Conservation (phyloP, 1,140 invertebrate genomes). For the Papilio polytes region DNA sequence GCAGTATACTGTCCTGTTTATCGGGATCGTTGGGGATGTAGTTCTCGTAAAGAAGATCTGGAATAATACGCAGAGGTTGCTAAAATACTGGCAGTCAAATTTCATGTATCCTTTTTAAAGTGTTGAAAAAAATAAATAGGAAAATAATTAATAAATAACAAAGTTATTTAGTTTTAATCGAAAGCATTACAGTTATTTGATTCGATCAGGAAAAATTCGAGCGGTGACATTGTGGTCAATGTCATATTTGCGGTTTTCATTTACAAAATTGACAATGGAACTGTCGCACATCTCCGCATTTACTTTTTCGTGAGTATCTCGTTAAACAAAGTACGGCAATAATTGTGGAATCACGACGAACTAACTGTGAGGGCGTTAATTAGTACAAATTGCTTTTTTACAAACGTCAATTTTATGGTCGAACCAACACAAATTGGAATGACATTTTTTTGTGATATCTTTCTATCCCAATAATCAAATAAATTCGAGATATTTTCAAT, state of each 20-base stretch:
- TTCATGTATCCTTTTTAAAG: no score
- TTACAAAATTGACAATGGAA: constrained; percentile 44
- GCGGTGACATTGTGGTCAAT: not conserved
- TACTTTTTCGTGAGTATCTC: constrained; percentile 44
- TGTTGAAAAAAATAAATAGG: no score
- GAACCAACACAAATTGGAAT: constrained; percentile 67
- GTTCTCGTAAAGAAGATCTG: constrained; percentile 86
- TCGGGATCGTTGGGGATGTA: constrained; percentile 84
- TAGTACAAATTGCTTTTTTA: constrained; percentile 64
- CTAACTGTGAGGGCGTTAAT: constrained; percentile 61
- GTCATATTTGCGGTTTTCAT: constrained; percentile 43
- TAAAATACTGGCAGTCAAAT: not conserved
- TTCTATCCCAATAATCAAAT: not conserved
- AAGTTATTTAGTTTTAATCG: no score
- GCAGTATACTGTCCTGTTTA: constrained; percentile 85
- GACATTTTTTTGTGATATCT: constrained; percentile 49
- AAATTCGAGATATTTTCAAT: not conserved
- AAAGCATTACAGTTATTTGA: no score
- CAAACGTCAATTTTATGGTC: constrained; percentile 70
- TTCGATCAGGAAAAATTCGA: no score
- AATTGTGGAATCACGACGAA: constrained; percentile 60
- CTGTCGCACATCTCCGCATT: constrained; percentile 9
- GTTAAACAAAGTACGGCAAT: constrained; percentile 54
- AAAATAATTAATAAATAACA: no score
- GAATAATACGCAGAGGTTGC: constrained; percentile 53